These are phyloP conservation scores for Leptobrachium ailaonicum DNA, from an alignment of 2,113 vertebrate species.

Conservation along the genomic window DNA sequence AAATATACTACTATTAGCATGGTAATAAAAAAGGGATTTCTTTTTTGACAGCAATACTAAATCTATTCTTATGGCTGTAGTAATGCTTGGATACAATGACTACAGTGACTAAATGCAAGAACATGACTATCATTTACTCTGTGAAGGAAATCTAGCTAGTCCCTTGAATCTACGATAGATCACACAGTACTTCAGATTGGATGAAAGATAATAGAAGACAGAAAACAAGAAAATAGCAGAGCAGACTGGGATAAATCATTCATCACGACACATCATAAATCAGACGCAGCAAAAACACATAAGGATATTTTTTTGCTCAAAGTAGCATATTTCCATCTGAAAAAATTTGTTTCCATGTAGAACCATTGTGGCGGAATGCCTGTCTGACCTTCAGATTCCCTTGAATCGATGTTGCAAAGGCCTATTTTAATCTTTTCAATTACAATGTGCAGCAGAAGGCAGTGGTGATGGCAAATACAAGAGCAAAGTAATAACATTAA, in stretches of 20 bases:
- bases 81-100: not conserved
- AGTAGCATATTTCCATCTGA: not conserved
- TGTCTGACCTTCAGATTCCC: constrained; percentile 30
- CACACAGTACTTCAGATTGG: not conserved
- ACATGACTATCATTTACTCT: not conserved
- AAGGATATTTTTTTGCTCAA: not conserved
- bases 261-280: constrained; percentile 12
- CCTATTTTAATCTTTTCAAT: constrained; percentile 22
- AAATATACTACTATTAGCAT: too few relatives aligned
- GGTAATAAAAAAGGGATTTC: too few relatives aligned
- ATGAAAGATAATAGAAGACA: constrained; percentile 23
- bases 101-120: constrained; percentile 12
- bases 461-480: not conserved
- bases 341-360: not conserved
- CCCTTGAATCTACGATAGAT: not conserved
- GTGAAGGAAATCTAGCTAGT: not conserved
- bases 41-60: too few relatives aligned
- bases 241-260: constrained; percentile 11
- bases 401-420: constrained; percentile 12
- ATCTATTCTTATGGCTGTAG: not conserved
- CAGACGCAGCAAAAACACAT: constrained; percentile 15
- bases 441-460: not conserved
- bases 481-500: constrained; percentile 1
- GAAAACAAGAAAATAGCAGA: constrained; percentile 6
- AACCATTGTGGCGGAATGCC: not conserved